Conservation (phyloP, 2,888 invertebrate genomes). For the Agelastica alni region DNA sequence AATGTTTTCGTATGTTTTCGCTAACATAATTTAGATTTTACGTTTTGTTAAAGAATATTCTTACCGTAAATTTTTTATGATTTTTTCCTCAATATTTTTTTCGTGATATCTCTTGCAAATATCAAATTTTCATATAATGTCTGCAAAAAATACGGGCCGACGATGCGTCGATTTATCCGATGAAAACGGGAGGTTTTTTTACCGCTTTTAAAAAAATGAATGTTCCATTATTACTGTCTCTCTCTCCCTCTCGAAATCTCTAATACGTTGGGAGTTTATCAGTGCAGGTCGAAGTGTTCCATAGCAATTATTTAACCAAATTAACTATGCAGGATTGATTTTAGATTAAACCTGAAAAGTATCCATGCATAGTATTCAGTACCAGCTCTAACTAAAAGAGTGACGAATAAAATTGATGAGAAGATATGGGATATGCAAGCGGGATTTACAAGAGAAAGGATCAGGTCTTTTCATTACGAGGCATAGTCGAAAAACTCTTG, state of each 20-base stretch:
- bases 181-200: not conserved
- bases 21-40: no score
- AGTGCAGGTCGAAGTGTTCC: constrained; percentile 34
- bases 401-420: no score
- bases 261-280: constrained; percentile 37
- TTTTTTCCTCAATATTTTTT: not conserved
- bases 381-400: no score
- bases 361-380: constrained; percentile 16
- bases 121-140: not conserved
- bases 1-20: no score
- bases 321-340: constrained; percentile 43
- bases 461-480: no score
- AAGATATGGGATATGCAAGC: no score
- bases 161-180: not conserved
- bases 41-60: no score
- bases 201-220: not conserved
- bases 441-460: no score
- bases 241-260: constrained; percentile 32
- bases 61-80: not conserved
- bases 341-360: constrained; percentile 36
- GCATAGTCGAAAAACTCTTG: no score
- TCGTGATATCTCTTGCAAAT: not conserved
- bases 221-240: constrained; percentile 22
- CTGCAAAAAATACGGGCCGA: not conserved
- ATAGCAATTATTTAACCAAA: constrained; percentile 41